Base-by-base conservation (phyloP, 1,140 invertebrate species). In the Neocloeon triangulifer region DNA sequence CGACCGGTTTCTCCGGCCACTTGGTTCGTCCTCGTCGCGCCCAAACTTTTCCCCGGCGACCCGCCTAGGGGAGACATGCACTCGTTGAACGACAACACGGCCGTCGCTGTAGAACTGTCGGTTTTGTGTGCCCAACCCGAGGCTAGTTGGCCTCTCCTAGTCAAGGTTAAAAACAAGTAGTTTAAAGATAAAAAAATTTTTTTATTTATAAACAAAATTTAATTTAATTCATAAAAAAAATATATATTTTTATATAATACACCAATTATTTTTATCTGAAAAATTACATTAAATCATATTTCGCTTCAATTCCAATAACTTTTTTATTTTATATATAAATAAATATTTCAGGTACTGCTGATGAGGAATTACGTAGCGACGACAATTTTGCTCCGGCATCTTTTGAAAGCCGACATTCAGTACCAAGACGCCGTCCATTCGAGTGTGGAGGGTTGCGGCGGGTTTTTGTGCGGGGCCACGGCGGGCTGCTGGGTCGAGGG, bases 81-180 rank as follows among this genome's bases (percentile, higher is more conserved):
- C 0, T n/a, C n/a, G n/a, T n/a, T n/a, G n/a, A n/a, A n/a, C n/a
- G 51, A 59, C 6, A 56, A 60, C 35, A 62, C 61, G 5, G 59
- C 61, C 12, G 57, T 75, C 1, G 64, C 65, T 5, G 44, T 78
- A 20, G 73, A 78, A 39, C 42, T 81, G 10, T 62, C 66, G 16
- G 65, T 80, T 0, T 43, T 80, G 4, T 50, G 69, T 23, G 62
- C 68, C n/a, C 74, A 77, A 43, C 75, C 77, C 1, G 71, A 77
- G 41, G 64, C 70, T 0, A 66, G 69, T 36, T 80, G 74, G 74
- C 52, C 66, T 3, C 60, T 73, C 33, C 41, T 78, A 16, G 51
- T 77, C 5, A 76, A 75, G 53, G 69, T 72, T n/a, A n/a, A n/a
- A n/a, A n/a, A n/a, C n/a, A n/a, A n/a, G n/a, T n/a, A n/a, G n/a